These are phyloP conservation scores for Montipora capitata DNA, from an alignment of 92 coral and sea anemone species.

Conservation along the genomic window DNA sequence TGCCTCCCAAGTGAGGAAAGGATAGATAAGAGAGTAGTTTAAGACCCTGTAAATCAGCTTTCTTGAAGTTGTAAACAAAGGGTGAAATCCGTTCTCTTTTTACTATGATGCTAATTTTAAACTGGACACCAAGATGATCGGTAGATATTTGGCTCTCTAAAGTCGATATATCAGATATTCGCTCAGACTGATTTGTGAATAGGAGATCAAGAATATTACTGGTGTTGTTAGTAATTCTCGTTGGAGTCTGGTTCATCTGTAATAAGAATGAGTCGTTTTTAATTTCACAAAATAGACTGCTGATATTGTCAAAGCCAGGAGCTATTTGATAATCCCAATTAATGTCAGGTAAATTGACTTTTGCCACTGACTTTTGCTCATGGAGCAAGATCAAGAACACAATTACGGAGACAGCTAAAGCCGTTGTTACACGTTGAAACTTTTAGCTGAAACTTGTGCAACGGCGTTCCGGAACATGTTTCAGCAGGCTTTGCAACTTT, in stretches of 20 bases:
- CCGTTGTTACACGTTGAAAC: too few relatives aligned
- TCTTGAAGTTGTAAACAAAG: conserved; percentile 26
- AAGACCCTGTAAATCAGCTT: conserved; percentile 38
- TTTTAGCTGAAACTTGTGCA: too few relatives aligned
- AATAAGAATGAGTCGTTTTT: conserved; percentile 52
- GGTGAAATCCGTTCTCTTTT: not conserved
- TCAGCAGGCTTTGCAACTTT: too few relatives aligned
- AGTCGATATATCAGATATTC: conserved; percentile 19
- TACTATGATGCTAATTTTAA: not conserved
- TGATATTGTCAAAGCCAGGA: too few relatives aligned
- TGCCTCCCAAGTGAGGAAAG: too few relatives aligned
- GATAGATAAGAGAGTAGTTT: not conserved
- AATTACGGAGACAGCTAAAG: too few relatives aligned
- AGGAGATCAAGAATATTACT: conserved; percentile 55
- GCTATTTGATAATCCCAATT: too few relatives aligned
- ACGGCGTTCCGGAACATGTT: too few relatives aligned
- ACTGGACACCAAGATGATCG: conserved; percentile 37
- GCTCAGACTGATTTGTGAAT: conserved; percentile 31
- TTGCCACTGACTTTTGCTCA: too few relatives aligned
- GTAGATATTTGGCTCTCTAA: conserved; percentile 41
- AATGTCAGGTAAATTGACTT: too few relatives aligned
- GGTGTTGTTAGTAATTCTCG: conserved; percentile 55
- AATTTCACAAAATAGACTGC: not conserved
- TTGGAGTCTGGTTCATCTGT: conserved; percentile 61
- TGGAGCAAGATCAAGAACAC: too few relatives aligned